Conservation (phyloP, 2,113 vertebrate species). For the Esox niger region DNA sequence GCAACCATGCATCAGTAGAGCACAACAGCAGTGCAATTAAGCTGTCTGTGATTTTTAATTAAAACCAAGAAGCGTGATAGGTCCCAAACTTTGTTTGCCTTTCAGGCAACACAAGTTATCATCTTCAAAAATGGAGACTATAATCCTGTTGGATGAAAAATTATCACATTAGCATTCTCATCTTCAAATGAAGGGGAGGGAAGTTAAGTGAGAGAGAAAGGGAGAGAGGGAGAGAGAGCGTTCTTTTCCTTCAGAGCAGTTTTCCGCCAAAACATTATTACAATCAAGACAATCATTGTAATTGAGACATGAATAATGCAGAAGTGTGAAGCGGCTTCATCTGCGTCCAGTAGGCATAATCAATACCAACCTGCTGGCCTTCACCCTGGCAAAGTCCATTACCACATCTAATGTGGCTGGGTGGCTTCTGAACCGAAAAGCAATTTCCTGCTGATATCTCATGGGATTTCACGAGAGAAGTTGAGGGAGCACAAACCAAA, state of each 20-base stretch:
- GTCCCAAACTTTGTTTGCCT: conserved; percentile 70
- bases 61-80: conserved; percentile 66
- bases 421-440: conserved; percentile 75
- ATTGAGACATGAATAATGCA: conserved; percentile 73
- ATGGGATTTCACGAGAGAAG: conserved; percentile 55
- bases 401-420: conserved; percentile 70
- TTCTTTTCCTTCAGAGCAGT: conserved; percentile 38
- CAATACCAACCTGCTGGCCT: conserved; percentile 63
- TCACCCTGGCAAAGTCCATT: conserved; percentile 72
- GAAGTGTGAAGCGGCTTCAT: conserved; percentile 60
- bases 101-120: conserved; percentile 64
- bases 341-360: conserved; percentile 69
- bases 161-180: conserved; percentile 56
- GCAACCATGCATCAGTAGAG: conserved; percentile 64
- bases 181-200: conserved; percentile 38
- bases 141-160: conserved; percentile 58
- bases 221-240: conserved; percentile 32
- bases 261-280: conserved; percentile 65
- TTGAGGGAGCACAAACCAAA: conserved; percentile 62
- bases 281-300: conserved; percentile 71
- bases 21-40: conserved; percentile 67
- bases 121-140: conserved; percentile 55
- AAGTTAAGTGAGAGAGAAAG: not conserved
- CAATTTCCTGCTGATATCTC: conserved; percentile 78
- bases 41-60: conserved; percentile 74